Conservation (phyloP, 2,797 vertebrate species). For the Merluccius polli region DNA sequence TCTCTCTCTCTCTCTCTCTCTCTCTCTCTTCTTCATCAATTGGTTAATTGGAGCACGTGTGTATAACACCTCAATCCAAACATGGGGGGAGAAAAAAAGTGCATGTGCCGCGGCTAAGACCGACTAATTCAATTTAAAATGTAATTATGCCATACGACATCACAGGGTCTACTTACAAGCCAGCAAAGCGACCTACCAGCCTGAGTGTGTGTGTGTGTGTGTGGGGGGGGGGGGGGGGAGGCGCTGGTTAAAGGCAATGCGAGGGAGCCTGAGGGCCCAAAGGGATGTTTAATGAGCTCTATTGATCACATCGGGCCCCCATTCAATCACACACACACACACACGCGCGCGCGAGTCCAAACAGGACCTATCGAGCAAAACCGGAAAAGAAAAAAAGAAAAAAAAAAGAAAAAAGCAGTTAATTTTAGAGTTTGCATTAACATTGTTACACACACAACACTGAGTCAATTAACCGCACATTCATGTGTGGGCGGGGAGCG, state of each 20-base stretch:
- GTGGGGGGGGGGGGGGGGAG: no score
- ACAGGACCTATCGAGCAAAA: constrained; percentile 43
- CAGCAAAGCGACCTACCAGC: constrained; percentile 45
- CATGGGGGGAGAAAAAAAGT: constrained; percentile 5
- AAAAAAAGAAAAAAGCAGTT: constrained; percentile 24
- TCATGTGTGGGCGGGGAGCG: constrained; percentile 10
- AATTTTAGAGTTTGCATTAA: constrained; percentile 32
- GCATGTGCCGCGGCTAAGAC: constrained; percentile 24
- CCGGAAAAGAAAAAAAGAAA: constrained; percentile 11
- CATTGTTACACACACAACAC: constrained; percentile 29
- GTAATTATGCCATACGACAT: constrained; percentile 31
- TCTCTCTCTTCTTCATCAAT: not conserved
- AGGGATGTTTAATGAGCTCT: constrained; percentile 64
- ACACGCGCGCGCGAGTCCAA: constrained; percentile 15
- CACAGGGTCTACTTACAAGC: constrained; percentile 34
- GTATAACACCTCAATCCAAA: not conserved
- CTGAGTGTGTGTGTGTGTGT: no score
- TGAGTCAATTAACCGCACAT: constrained; percentile 40
- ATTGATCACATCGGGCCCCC: constrained; percentile 63
- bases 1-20: no score
- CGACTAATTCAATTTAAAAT: constrained; percentile 47
- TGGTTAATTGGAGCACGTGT: not conserved
- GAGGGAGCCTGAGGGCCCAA: constrained; percentile 41
- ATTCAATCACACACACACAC: constrained; percentile 64
- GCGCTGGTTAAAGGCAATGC: constrained; percentile 59